phyloP scores from a whole-genome alignment of 1,140 invertebrate species.

The Sitobion miscanthi region DNA sequence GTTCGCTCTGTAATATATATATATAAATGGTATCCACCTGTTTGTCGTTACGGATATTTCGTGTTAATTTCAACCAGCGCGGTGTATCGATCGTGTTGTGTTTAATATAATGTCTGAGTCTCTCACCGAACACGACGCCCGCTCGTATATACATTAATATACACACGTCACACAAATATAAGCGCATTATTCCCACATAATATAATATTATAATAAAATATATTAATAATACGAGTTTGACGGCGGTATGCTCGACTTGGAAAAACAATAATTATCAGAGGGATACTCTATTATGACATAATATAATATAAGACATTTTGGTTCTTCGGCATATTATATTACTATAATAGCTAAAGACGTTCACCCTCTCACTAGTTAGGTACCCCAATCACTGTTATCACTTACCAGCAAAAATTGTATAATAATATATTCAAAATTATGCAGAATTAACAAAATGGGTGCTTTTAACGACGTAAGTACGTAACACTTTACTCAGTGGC shows the following conservation, averaged over 20 bases:
- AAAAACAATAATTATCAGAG: neutral
- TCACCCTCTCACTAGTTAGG: neutral
- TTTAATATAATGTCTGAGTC: neutral
- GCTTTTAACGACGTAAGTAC: neutral
- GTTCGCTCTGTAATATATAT: neutral
- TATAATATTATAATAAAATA: neutral
- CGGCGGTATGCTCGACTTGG: neutral
- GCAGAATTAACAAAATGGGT: neutral
- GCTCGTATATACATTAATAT: neutral
- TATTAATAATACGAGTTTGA: neutral
- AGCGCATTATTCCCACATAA: neutral
- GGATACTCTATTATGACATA: neutral
- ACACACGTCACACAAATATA: neutral
- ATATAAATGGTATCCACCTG: conserved; percentile 32
- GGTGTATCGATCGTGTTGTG: neutral
- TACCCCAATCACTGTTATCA: neutral
- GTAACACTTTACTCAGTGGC: neutral
- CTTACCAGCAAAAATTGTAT: neutral
- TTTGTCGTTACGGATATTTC: conserved; percentile 38
- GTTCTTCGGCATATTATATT: neutral
- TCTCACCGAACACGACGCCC: neutral
- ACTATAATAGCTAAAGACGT: neutral
- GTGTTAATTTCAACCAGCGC: conserved; percentile 8
- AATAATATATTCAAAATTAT: neutral
- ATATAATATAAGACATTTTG: neutral